phyloP scores from a whole-genome alignment of 2,113 vertebrate genomes.

The Tenrec ecaudatus region DNA sequence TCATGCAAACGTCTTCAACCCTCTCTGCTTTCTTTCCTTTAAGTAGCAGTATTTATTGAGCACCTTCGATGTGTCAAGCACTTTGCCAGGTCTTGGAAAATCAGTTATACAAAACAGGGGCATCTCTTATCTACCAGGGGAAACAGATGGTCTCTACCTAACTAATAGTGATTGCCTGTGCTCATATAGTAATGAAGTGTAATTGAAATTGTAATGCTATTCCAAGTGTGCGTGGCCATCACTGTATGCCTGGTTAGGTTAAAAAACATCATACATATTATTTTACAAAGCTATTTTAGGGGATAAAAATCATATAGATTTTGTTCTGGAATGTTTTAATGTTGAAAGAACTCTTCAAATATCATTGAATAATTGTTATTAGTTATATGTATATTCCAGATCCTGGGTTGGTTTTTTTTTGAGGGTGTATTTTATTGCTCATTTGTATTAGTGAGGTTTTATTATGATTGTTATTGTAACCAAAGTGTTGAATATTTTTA shows the following conservation, averaged over 20 bases:
- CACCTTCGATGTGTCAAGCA: neutral
- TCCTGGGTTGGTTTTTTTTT: neutral
- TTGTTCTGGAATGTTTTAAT: neutral
- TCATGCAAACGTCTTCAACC: neutral
- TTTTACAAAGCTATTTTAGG: slow-evolving; percentile 40
- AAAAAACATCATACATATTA: neutral
- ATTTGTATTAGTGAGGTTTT: slow-evolving; percentile 42
- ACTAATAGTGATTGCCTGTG: neutral
- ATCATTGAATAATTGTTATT: slow-evolving; percentile 19
- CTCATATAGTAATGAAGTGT: slow-evolving; percentile 2
- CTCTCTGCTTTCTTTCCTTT: neutral
- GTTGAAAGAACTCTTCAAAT: slow-evolving; percentile 12
- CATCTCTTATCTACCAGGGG: neutral
- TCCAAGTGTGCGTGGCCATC: slow-evolving; percentile 21
- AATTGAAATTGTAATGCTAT: neutral
- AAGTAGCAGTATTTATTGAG: neutral
- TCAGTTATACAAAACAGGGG: neutral
- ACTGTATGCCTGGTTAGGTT: neutral
- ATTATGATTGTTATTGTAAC: too few relatives aligned
- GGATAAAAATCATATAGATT: slow-evolving; percentile 7
- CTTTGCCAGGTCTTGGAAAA: neutral
- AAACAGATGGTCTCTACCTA: slow-evolving; percentile 2
- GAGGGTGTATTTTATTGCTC: neutral
- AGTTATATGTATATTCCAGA: neutral
- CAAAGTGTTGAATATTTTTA: slow-evolving; percentile 41